These are phyloP conservation scores for Chelonus insularis DNA, from an alignment of 1,140 invertebrate genomes.

Conservation along the genomic window DNA sequence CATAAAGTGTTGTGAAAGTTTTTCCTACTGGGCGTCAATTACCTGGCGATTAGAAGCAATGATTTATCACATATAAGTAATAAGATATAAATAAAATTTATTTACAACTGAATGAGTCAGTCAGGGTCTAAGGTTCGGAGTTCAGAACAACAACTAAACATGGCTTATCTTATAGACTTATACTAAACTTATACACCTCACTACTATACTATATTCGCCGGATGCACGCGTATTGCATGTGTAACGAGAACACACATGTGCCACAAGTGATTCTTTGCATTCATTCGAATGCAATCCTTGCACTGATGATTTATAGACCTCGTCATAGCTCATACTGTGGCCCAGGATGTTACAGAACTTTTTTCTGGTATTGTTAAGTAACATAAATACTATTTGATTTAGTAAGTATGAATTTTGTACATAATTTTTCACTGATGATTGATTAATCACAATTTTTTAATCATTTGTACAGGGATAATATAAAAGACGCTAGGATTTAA, in stretches of 20 bases:
- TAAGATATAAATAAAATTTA: not conserved
- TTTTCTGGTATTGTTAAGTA: not conserved
- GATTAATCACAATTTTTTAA: no score
- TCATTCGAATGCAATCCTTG: conserved; percentile 56
- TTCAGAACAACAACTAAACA: conserved; percentile 1
- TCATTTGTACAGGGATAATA: no score
- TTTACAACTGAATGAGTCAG: conserved; percentile 12
- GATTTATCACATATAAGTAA: conserved; percentile 15
- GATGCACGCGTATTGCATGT: conserved; percentile 55
- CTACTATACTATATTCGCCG: conserved; percentile 34
- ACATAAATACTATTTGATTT: no score
- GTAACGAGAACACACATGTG: conserved; percentile 45
- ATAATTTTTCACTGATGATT: no score
- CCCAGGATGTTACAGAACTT: not conserved
- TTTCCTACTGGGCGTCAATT: conserved; percentile 28
- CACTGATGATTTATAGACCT: conserved; percentile 54
- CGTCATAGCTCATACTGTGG: conserved; percentile 47
- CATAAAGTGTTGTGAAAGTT: conserved; percentile 14
- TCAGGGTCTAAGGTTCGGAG: conserved; percentile 10
- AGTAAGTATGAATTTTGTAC: no score
- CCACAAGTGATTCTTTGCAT: conserved; percentile 14
- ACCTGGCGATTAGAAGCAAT: conserved; percentile 20
- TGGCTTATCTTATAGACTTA: no score
- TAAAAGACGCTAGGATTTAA: no score
- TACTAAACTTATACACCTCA: no score